A percentile compares a stretch with the other conserved stretches of the same genome.
These are phyloP conservation scores for Anarsia innoxiella DNA, from an alignment of 2,888 invertebrate species.

Conservation along the genomic window DNA sequence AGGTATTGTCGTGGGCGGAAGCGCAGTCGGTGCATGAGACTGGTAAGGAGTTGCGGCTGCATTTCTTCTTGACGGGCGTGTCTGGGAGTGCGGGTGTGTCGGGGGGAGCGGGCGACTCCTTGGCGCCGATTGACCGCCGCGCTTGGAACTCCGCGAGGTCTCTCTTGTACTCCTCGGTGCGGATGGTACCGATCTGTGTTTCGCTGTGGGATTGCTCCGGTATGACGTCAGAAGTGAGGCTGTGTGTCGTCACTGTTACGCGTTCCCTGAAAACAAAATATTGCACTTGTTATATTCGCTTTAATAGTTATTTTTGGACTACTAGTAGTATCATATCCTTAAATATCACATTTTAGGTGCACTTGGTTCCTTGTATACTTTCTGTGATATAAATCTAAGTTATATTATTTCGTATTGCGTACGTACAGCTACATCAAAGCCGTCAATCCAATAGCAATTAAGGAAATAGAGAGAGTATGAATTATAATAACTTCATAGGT, in stretches of 20 bases:
- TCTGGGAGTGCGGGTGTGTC: slow-evolving; percentile 32
- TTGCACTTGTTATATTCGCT: no score
- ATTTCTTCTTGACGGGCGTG: slow-evolving; percentile 55
- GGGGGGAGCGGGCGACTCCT: slow-evolving; percentile 15
- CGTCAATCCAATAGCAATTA: no score
- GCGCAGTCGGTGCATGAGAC: slow-evolving; percentile 59
- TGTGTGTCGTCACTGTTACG: slow-evolving; percentile 55
- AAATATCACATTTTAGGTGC: no score
- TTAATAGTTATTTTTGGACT: no score
- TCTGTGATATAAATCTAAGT: no score
- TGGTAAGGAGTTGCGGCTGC: slow-evolving; percentile 57
- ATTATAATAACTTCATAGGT: no score
- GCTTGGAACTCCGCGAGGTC: slow-evolving; percentile 69
- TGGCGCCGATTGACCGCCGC: slow-evolving; percentile 37
- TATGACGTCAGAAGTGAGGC: slow-evolving; percentile 27
- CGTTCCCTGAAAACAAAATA: slow-evolving; percentile 53
- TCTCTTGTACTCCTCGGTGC: slow-evolving; percentile 65
- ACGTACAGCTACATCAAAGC: no score
- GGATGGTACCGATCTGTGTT: slow-evolving; percentile 51
- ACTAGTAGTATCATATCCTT: no score
- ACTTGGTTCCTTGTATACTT: no score
- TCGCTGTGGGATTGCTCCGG: slow-evolving; percentile 27
- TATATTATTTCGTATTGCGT: no score
- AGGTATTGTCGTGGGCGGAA: slow-evolving; percentile 51
- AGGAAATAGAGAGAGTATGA: no score